Base-by-base conservation (phyloP, 2,113 vertebrate genomes). In the Ahaetulla prasina region DNA sequence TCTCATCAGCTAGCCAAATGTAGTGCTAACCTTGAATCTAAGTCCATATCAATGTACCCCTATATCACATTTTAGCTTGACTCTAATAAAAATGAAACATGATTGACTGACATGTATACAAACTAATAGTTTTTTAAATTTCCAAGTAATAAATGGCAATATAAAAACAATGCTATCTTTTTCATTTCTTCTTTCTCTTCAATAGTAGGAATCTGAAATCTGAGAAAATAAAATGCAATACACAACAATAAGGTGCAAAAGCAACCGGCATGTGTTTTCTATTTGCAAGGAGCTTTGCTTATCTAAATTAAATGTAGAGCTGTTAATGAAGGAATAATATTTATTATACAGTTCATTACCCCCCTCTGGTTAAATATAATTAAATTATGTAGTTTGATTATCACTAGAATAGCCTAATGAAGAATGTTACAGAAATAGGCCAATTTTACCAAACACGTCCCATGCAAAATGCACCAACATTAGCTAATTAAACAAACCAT, bases 291-390 rank as follows among this genome's bases (percentile, higher is more conserved):
- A 93, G 91, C 50, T 50, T 14, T 52, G 68, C 20, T 2, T 95
- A 97, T 96, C 96, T 97, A 95, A 96, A 97, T 97, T 95, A 96
- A 96, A 96, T 93, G 85, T 89, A 47, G 93, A 25, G 5, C 16
- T 87, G 54, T 89, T 96, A 96, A 96, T 92, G 93, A 95, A 95
- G 95, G 91, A 95, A 27, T n/a, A 52, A 93, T 94, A 91, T 91
- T 94, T 95, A 95, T 94, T 95, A 91, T 90, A 95, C 60, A 87
- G 95, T 95, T 92, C 68, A 30, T 93, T 95, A 90, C 94, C 90
- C 95, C 35, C 6, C n/a, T 18, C 87, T 25, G 92, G 89, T 49
- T 93, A 94, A 89, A 89, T 55, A 88, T 92, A 96, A 93, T 94
- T 94, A 95, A 93, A 90, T 93, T 93, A 90, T 91, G 90, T 93